Percentiles rank a stretch among this genome's conserved stretches.
These are phyloP conservation scores for Octodon degus DNA, from an alignment of 2,113 vertebrate species.

Conservation along the genomic window DNA sequence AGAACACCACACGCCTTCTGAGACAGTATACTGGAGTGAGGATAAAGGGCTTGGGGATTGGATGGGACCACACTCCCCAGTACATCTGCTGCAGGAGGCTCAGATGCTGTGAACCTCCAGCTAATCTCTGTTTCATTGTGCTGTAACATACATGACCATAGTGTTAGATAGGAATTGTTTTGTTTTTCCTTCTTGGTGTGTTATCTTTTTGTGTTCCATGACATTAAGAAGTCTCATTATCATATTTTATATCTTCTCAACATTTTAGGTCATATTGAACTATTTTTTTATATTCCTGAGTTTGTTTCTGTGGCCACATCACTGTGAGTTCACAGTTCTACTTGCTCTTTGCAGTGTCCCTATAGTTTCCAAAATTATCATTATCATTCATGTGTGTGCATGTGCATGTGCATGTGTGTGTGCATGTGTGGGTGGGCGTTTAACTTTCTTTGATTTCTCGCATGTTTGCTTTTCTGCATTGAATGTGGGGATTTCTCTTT, in stretches of 20 bases:
- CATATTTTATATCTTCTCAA: not conserved
- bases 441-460: not conserved
- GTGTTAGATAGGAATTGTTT: not conserved
- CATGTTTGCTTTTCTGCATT: not conserved
- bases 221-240: not conserved
- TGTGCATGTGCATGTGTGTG: not conserved
- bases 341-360: not conserved
- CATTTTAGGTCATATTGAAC: not conserved
- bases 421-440: not conserved
- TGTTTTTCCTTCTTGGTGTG: not conserved
- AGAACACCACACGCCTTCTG: not conserved
- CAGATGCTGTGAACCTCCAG: not conserved
- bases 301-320: not conserved
- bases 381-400: not conserved
- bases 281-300: not conserved
- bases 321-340: not conserved
- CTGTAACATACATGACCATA: not conserved
- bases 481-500: not conserved
- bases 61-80: not conserved
- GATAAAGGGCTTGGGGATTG: rapidly evolving
- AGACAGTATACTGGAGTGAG: not conserved
- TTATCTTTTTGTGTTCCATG: not conserved
- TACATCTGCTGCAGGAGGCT: not conserved
- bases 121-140: not conserved
- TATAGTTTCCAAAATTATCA: not conserved